Base-by-base conservation (phyloP, 2,888 invertebrate species). In the Lacanobia oleracea region DNA sequence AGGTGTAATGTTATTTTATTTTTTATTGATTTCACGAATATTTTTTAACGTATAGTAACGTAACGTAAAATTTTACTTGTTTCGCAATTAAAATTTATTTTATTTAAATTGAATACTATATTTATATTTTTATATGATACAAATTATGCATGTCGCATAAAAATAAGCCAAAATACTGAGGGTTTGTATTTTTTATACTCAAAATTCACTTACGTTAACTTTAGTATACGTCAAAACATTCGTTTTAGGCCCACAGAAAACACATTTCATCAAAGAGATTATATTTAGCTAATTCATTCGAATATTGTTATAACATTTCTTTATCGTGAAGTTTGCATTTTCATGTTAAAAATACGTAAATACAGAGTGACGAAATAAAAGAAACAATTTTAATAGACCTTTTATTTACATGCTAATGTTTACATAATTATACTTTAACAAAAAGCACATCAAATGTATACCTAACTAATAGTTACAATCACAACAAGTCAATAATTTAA, bases 401-500 rank as follows among this genome's bases (percentile, higher is more conserved):
- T 84, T 84, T 86, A 85, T 85, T 85, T 81, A 81, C 85, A 84
- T 71, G 74, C 77, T 84, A 80, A 73, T 73, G 72, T 79, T 80
- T 82, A 79, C 65, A 83, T 83, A 75, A 74, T 81, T 76, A 83
- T 75, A 77, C 71, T 75, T 79, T 76, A 81, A 81, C 84, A 78
- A 71, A 72, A 68, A 80, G 71, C 75, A 73, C 62, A 61, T 79
- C 77, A 50, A 79, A 76, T 75, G 66, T 79, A 75, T 79, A 73
- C 75, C 84, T 84, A 82, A 71, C 70, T 84, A 79, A 80, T 80
- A 76, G 78, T 78, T 84, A 83, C 77, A 81, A 84, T 86, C 74
- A 84, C 86, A 84, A 86, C 83, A 84, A 77, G 73, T 84, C 73
- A 84, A 84, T 82, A 86, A 86, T 84, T 86, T 86, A 81, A 76